Percentiles rank a stretch among this genome's conserved stretches.
Conservation (phyloP, 2,113 vertebrate genomes). For the Clarias batrachus region DNA sequence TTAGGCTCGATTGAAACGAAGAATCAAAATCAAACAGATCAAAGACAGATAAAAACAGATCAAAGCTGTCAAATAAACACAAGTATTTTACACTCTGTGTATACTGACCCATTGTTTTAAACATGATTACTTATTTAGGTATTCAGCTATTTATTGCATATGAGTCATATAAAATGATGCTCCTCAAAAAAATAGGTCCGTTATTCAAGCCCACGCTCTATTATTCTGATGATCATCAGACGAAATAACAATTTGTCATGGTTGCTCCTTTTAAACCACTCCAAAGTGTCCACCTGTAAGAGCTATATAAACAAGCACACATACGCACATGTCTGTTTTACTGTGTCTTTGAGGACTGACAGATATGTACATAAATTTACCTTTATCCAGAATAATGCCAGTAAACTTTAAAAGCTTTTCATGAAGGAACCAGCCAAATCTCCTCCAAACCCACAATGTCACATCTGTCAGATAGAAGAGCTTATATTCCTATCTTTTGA, state of each 20-base stretch:
- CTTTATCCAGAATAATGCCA: too few relatives aligned
- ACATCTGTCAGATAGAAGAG: too few relatives aligned
- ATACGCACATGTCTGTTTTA: too few relatives aligned
- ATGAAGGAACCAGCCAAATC: not conserved
- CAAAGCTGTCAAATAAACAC: not conserved
- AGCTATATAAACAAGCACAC: not conserved
- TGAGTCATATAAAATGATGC: constrained; percentile 44
- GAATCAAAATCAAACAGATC: not conserved
- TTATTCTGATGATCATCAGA: constrained; percentile 30
- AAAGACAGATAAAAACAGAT: not conserved
- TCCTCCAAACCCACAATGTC: too few relatives aligned
- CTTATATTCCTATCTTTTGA: too few relatives aligned
- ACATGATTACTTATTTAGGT: not conserved
- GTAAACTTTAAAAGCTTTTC: not conserved
- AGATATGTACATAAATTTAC: too few relatives aligned
- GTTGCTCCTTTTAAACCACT: constrained; percentile 26
- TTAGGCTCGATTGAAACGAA: not conserved
- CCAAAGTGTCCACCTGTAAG: constrained; percentile 8
- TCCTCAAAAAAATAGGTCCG: constrained; percentile 21
- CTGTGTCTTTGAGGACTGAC: too few relatives aligned
- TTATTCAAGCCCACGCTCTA: constrained; percentile 35
- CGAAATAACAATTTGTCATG: constrained; percentile 18
- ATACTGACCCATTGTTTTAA: not conserved
- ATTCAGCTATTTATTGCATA: constrained; percentile 28
- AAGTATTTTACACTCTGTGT: not conserved